These are phyloP conservation scores for Drosophila bifasciata DNA, from an alignment of 1,140 invertebrate genomes.

Conservation along the genomic window DNA sequence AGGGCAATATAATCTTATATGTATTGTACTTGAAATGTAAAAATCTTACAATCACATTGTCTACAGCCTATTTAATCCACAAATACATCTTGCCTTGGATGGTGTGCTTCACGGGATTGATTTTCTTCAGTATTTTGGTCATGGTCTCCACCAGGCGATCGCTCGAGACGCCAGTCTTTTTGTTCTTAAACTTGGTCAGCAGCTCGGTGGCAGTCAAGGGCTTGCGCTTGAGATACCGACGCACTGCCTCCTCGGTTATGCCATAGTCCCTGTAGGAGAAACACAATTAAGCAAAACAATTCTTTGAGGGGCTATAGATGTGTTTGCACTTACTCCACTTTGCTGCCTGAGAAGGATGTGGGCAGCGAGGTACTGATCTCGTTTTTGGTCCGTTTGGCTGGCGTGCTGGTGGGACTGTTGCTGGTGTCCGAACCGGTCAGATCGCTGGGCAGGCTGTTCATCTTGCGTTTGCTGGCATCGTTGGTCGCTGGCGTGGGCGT, in stretches of 20 bases:
- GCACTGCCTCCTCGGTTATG: constrained; percentile 96
- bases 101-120: constrained; percentile 96
- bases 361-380: constrained; percentile 84
- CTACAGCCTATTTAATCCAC: constrained; percentile 62
- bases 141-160: constrained; percentile 96
- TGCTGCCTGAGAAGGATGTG: constrained; percentile 75
- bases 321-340: constrained; percentile 71
- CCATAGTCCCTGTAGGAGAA: constrained; percentile 89
- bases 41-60: constrained; percentile 29
- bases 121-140: constrained; percentile 96
- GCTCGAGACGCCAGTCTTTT: constrained; percentile 94
- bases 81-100: constrained; percentile 98
- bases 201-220: constrained; percentile 98
- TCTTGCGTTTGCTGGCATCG: constrained; percentile 84
- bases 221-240: constrained; percentile 96
- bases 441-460: constrained; percentile 85
- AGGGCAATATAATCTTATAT: background rate
- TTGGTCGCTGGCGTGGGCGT: constrained; percentile 85
- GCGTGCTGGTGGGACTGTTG: constrained; percentile 82
- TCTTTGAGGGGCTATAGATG: background rate
- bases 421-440: constrained; percentile 83
- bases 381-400: constrained; percentile 87
- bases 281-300: background rate
- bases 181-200: constrained; percentile 97
- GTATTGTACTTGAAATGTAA: constrained; percentile 9